Evolutionary conservation across 2,888 invertebrate species (phyloP).

Genomic region (Andrena bicolor): DNA sequence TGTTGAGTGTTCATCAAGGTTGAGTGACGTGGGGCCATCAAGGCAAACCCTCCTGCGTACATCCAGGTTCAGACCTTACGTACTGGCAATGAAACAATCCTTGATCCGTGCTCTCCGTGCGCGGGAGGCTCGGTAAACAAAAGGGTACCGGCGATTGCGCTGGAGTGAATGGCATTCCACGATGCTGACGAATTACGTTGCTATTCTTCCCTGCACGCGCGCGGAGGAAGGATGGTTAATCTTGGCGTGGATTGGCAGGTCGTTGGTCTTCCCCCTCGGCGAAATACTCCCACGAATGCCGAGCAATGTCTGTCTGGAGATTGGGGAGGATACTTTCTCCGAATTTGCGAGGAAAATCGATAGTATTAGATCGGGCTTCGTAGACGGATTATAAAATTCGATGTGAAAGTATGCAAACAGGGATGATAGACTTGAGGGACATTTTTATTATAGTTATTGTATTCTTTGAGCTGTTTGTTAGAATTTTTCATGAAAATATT

Average conservation of each 20-base stretch:
- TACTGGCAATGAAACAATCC: constrained; percentile 42
- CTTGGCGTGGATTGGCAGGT: constrained; percentile 30
- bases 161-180: constrained; percentile 58
- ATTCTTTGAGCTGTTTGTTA: too few species aligned
- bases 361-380: background rate
- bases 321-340: background rate
- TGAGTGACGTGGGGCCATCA: constrained; percentile 10
- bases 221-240: constrained; percentile 39
- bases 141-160: constrained; percentile 60
- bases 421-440: too few species aligned
- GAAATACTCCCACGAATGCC: background rate
- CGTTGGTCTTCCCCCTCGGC: constrained; percentile 29
- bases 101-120: constrained; percentile 12
- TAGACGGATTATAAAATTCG: too few species aligned
- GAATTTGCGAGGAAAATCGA: background rate
- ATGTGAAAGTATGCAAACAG: too few species aligned
- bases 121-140: constrained; percentile 42
- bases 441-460: too few species aligned
- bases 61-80: constrained; percentile 18
- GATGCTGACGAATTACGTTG: constrained; percentile 64
- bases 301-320: constrained; percentile 7
- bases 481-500: too few species aligned
- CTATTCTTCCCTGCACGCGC: constrained; percentile 47
- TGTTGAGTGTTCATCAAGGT: background rate
- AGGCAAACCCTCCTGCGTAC: constrained; percentile 1